A percentile compares a stretch with the other conserved stretches of the same genome.
These are phyloP conservation scores for Cetoscarus ocellatus DNA, from an alignment of 2,797 vertebrate species.

Conservation along the genomic window DNA sequence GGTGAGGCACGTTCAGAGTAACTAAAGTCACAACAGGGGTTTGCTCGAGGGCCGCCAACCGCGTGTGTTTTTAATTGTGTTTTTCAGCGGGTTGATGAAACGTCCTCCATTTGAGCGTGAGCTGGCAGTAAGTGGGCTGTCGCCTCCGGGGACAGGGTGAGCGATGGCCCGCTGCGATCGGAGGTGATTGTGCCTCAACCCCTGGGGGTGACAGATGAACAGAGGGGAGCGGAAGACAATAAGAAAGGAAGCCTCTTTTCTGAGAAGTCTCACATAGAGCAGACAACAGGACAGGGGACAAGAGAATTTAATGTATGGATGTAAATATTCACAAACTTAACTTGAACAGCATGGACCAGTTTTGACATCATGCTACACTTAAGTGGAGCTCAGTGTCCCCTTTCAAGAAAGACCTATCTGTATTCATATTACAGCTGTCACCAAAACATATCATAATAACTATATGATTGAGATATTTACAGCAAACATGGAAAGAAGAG, in stretches of 20 bases:
- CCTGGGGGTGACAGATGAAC: conserved; percentile 74
- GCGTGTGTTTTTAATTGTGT: conserved; percentile 76
- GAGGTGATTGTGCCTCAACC: conserved; percentile 75
- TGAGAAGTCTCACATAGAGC: conserved; percentile 19
- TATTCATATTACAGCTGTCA: too few relatives aligned
- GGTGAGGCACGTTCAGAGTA: conserved; percentile 48
- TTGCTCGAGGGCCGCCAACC: conserved; percentile 29
- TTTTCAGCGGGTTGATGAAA: conserved; percentile 76
- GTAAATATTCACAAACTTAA: too few relatives aligned
- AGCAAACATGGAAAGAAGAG: too few relatives aligned
- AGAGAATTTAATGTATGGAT: neutral
- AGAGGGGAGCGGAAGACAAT: conserved; percentile 59
- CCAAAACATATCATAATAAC: too few relatives aligned
- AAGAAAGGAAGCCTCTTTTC: conserved; percentile 37
- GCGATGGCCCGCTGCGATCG: conserved; percentile 69
- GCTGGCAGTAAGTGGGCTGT: conserved; percentile 79
- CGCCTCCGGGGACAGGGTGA: conserved; percentile 80
- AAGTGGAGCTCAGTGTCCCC: too few relatives aligned
- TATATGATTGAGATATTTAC: too few relatives aligned
- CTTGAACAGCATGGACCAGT: too few relatives aligned
- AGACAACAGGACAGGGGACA: conserved; percentile 11
- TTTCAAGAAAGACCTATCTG: too few relatives aligned
- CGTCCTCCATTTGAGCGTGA: conserved; percentile 74
- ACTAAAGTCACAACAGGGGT: conserved; percentile 50
- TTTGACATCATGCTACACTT: too few relatives aligned